phyloP scores from a whole-genome alignment of 2,888 invertebrate species.

The Coelogynopora nodosa region DNA sequence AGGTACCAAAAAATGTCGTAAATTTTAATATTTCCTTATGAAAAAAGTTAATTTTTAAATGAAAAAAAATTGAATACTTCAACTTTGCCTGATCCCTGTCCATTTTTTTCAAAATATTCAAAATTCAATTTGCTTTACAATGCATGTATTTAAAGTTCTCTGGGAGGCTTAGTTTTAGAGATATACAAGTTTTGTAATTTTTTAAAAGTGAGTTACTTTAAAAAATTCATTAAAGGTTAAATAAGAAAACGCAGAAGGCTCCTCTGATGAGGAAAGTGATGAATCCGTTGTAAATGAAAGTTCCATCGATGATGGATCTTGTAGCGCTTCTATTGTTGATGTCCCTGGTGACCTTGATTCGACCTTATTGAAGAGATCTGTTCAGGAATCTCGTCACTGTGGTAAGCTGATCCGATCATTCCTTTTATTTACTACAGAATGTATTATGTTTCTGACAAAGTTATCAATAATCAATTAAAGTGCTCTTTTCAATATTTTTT shows the following conservation, averaged over 20 bases:
- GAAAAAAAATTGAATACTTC: neutral
- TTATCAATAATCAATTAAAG: no score
- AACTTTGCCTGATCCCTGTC: neutral
- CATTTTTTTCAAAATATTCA: neutral
- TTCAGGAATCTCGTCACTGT: no score
- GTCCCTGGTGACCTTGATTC: neutral
- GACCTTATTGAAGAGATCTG: neutral
- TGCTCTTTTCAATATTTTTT: no score
- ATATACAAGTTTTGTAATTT: neutral
- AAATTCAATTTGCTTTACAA: neutral
- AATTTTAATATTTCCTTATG: neutral
- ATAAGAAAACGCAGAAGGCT: neutral
- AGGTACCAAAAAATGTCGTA: neutral
- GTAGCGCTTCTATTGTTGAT: neutral
- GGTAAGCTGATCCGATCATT: no score
- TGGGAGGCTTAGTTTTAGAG: neutral
- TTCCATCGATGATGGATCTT: neutral
- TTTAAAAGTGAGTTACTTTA: neutral
- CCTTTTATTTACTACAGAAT: no score
- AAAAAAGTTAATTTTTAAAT: no score
- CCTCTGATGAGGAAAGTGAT: neutral
- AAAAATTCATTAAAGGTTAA: neutral
- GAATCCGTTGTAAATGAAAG: neutral
- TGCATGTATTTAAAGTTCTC: neutral
- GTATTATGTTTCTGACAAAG: no score